Evolutionary conservation across 2,113 vertebrate genomes (phyloP), one percentile per base, ranked within the genome.

Genomic region (Furnarius figulus): DNA sequence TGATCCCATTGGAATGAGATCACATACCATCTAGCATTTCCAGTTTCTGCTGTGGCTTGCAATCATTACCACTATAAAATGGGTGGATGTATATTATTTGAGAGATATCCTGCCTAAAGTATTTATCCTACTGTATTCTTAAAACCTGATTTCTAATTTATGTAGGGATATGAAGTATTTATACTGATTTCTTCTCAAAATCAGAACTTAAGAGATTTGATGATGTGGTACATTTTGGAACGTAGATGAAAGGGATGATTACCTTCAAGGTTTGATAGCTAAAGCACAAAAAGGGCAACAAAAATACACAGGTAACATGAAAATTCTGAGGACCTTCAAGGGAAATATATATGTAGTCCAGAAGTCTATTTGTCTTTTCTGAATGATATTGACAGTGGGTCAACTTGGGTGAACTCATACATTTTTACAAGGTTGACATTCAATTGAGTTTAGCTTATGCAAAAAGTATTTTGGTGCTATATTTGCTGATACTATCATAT

Each of bases 371-470:
- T 77, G 58, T 92, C 87, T 90, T 80, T 83, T 93, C 33, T 90
- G 85, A 93, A 65, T 94, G 10, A 81, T 94, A 89, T 84, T 96
- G 96, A 95, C 90, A 96, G 90, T 68, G 85, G 92, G 95, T 96
- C 96, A 96, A 7, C 88, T 56, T 94, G 52, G 56, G 52, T 17
- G 6, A 94, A 87, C 90, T 94, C 85, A 93, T 97, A 89, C 85
- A 96, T 96, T 97, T 96, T 96, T 95, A 96, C 93, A 89, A 94
- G 95, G 65, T 81, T 93, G 90, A 78, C 65, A 82, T 87, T 93
- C 92, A 93, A 61, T 76, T 68, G 92, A 93, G 83, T 95, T 94
- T 81, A 90, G 47, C 40, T 93, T 93, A 96, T 84, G 79, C 37
- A 94, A 95, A 96, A 95, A 92, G 44, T 78, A 65, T 84, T 90